Conservation (phyloP, 2,113 vertebrate species). For the Willisornis vidua region DNA sequence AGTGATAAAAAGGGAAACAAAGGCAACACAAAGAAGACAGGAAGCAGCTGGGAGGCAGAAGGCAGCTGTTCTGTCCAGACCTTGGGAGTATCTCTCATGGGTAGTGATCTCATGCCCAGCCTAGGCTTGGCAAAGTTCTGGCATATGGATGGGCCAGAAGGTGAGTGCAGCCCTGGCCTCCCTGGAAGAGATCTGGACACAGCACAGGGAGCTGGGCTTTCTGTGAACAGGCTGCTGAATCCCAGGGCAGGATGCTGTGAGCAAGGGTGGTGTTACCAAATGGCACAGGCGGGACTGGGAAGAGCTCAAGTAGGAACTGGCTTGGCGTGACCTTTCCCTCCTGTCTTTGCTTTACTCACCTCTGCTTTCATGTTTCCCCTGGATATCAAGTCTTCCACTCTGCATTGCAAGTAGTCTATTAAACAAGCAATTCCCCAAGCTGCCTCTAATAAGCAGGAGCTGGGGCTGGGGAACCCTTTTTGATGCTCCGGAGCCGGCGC, state of each 20-base stretch:
- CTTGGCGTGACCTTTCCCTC: background rate
- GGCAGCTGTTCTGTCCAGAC: background rate
- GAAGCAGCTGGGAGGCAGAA: background rate
- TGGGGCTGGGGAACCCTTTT: slow-evolving; percentile 14
- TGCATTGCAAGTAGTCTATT: background rate
- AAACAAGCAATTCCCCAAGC: slow-evolving; percentile 26
- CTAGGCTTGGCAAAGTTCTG: background rate
- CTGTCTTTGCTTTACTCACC: background rate
- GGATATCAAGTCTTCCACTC: background rate
- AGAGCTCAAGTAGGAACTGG: background rate
- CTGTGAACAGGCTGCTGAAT: background rate
- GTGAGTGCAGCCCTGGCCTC: background rate
- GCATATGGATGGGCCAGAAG: background rate
- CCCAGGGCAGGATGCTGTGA: background rate
- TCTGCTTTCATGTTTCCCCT: background rate
- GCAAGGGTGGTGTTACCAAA: background rate
- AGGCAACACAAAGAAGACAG: background rate
- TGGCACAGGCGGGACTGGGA: background rate
- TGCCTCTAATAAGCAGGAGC: slow-evolving; percentile 12
- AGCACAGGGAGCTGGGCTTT: background rate
- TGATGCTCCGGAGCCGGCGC: background rate
- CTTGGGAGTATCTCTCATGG: background rate
- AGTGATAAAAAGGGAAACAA: background rate
- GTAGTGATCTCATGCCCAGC: background rate
- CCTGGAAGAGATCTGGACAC: background rate